phyloP scores from a whole-genome alignment of 2,113 vertebrate species.

The Tachysurus fulvidraco region DNA sequence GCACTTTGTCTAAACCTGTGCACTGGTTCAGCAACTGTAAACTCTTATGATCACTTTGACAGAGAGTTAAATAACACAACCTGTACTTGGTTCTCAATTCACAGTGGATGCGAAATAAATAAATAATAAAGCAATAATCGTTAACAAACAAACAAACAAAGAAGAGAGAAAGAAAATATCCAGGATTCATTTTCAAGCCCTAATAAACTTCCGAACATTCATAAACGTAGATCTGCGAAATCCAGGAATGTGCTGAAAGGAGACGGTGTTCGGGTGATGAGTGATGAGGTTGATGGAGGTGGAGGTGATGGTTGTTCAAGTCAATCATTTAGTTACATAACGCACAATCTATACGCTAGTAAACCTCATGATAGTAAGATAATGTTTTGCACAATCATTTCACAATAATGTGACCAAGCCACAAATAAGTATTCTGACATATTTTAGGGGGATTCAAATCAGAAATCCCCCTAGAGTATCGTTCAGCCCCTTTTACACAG shows the following conservation, averaged over 20 bases:
- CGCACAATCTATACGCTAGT: no score
- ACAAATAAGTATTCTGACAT: neutral
- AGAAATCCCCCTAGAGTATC: neutral
- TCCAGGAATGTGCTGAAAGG: neutral
- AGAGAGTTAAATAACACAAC: no score
- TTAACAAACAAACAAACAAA: neutral
- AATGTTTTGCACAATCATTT: neutral
- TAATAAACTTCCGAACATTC: neutral
- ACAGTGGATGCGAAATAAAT: neutral
- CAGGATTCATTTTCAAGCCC: neutral
- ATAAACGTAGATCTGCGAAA: neutral
- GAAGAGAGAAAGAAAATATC: neutral
- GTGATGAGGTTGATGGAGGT: neutral
- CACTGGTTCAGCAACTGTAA: neutral
- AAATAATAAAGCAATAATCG: no score
- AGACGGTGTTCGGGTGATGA: neutral
- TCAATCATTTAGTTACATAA: no score
- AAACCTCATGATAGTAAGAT: no score
- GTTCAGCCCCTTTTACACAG: no score
- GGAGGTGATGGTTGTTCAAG: no score
- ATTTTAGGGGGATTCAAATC: constrained; percentile 2
- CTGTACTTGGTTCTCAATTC: constrained; percentile 21
- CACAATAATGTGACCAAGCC: neutral
- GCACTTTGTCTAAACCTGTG: neutral
- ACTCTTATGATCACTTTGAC: neutral